Evolutionary conservation across 2,888 invertebrate genomes (phyloP), one percentile per base, ranked within the genome.

Genomic region (Notodonta dromedarius): DNA sequence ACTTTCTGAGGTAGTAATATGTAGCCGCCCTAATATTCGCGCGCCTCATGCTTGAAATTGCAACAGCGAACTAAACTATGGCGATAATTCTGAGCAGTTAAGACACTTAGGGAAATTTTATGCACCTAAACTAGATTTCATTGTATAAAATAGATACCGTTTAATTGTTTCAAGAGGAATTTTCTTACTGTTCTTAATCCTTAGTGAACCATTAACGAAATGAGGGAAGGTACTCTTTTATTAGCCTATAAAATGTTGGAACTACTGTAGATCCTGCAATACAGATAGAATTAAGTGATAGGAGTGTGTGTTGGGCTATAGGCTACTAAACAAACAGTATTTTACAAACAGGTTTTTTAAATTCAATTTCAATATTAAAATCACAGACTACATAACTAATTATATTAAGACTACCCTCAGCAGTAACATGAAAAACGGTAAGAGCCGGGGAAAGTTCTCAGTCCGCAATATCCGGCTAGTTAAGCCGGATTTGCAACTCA

Each of bases 401-500:
- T 72, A 63, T 72, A 71, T 77, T 71, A 77, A 71, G 67, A 69
- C 66, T 72, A 67, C 68, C 71, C 73, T 71, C 76, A 70, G 68
- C 60, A 67, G 79, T 71, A 79, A 79, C 79, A 86, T 88, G 86
- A 87, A 87, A 88, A 87, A 82, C 83, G 84, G 79, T 87, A 85
- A 85, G 78, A 74, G 63, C 77, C 72, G 76, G 79, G 74, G 74
- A 87, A 88, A 88, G 81, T 89, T 89, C 84, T 77, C 80, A 73
- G 73, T 82, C 83, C 80, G 81, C 82, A 85, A 86, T 87, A 87
- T 86, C 84, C 39, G 39, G 14, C 84, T 73, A 73, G 82, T 82
- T 88, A 87, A 89, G 86, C 86, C 86, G 89, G 90, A 90, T 91
- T 91, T 89, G 90, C 90, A 87, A 87, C 87, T 89, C 86, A 83